Percentiles rank a stretch among this genome's conserved stretches.
Evolutionary conservation across 1,140 invertebrate genomes (phyloP).

Genomic region (Alviniconcha marisindica): DNA sequence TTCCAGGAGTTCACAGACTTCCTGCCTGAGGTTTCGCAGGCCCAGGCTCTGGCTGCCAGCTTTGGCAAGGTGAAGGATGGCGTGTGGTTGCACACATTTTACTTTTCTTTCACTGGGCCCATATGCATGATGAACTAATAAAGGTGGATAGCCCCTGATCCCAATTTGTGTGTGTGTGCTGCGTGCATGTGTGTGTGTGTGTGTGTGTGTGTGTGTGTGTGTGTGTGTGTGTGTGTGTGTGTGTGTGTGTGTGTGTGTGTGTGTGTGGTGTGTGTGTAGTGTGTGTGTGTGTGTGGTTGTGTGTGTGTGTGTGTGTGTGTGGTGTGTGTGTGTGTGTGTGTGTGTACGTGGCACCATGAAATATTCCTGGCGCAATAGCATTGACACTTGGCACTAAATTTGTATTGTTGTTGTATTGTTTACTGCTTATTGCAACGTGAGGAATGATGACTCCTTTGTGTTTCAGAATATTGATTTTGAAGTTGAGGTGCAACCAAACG

Average conservation of each 20-base stretch:
- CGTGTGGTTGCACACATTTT: too few relatives aligned
- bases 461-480: slow-evolving; percentile 16
- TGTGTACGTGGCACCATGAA: background rate
- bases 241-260: too few relatives aligned
- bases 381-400: too few relatives aligned
- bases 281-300: background rate
- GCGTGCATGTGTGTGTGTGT: too few relatives aligned
- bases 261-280: too few relatives aligned
- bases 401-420: background rate
- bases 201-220: background rate
- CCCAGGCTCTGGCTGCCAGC: background rate
- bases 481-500: background rate
- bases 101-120: too few relatives aligned
- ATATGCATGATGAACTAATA: too few relatives aligned
- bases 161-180: too few relatives aligned
- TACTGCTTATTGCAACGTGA: background rate
- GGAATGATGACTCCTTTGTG: background rate
- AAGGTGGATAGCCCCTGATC: too few relatives aligned
- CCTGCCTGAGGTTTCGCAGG: background rate
- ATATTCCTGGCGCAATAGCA: too few relatives aligned
- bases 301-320: background rate
- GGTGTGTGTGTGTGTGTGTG: background rate
- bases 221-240: background rate
- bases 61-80: slow-evolving; percentile 9
- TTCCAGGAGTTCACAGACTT: slow-evolving; percentile 20